Evolutionary conservation across 2,113 vertebrate species (phyloP).

Genomic region (Ptyas mucosa): DNA sequence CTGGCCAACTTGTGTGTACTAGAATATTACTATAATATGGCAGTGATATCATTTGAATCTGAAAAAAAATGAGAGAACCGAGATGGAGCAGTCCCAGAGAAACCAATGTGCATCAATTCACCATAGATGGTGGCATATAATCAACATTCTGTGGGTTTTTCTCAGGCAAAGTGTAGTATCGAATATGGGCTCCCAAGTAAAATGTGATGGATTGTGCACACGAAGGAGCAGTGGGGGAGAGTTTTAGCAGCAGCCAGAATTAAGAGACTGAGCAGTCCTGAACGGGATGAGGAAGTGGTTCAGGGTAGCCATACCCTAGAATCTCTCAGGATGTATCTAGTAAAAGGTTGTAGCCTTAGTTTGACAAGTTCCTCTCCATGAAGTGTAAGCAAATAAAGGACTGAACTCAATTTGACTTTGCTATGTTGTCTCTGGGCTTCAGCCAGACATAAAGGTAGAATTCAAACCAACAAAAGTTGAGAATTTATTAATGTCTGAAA

Average conservation of each 20-base stretch:
- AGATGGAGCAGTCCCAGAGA: not conserved
- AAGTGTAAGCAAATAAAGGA: not conserved
- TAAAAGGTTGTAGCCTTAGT: not conserved
- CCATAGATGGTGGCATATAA: constrained; percentile 53
- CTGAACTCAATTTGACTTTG: not conserved
- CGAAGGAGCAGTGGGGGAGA: not conserved
- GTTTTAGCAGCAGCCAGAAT: not conserved
- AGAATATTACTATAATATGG: not conserved
- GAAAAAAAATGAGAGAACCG: not conserved
- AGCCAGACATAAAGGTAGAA: not conserved
- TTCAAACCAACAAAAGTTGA: not conserved
- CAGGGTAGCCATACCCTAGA: not conserved
- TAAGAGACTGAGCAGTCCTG: not conserved
- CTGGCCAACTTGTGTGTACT: not conserved
- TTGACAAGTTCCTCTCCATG: not conserved
- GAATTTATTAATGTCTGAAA: not conserved
- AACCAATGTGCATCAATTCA: not conserved
- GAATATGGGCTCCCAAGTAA: not conserved
- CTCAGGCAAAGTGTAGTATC: constrained; percentile 29
- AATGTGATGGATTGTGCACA: not conserved
- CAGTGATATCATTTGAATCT: not conserved
- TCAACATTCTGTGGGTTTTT: constrained; percentile 28
- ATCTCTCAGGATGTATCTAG: not conserved
- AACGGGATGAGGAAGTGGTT: not conserved
- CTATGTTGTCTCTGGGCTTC: not conserved